phyloP scores from a whole-genome alignment of 1,140 invertebrate genomes.

The Tribolium castaneum region DNA sequence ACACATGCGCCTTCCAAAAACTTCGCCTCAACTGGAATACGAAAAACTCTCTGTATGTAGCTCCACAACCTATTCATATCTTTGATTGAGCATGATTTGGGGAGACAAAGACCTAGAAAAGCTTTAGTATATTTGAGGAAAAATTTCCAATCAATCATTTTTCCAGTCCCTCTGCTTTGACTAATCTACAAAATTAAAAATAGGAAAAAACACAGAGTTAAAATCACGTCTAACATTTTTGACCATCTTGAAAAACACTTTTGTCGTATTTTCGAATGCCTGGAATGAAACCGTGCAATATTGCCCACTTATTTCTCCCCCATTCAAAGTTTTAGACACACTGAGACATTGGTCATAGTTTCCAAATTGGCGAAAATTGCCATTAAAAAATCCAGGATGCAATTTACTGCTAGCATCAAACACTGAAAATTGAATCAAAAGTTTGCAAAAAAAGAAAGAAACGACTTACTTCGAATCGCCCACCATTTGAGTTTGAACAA shows the following conservation, averaged over 20 bases:
- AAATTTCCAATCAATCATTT: background rate
- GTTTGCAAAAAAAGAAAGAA: background rate
- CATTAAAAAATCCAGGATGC: background rate
- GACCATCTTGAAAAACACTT: background rate
- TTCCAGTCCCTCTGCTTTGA: background rate
- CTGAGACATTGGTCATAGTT: background rate
- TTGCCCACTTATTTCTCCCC: background rate
- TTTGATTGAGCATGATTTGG: background rate
- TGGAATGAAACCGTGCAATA: background rate
- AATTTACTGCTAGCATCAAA: background rate
- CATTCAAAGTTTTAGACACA: background rate
- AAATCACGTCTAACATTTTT: background rate
- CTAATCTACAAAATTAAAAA: background rate
- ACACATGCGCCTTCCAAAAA: background rate
- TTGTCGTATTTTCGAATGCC: background rate
- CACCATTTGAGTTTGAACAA: background rate
- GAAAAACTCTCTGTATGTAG: background rate
- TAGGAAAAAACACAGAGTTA: background rate
- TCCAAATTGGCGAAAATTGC: background rate
- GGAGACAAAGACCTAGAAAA: background rate
- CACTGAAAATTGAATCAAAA: background rate
- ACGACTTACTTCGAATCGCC: background rate
- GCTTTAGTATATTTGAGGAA: background rate
- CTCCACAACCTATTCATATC: background rate
- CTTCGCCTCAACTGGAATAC: background rate